Conservation (phyloP, 2,888 invertebrate species). For the Gerris lacustris region DNA sequence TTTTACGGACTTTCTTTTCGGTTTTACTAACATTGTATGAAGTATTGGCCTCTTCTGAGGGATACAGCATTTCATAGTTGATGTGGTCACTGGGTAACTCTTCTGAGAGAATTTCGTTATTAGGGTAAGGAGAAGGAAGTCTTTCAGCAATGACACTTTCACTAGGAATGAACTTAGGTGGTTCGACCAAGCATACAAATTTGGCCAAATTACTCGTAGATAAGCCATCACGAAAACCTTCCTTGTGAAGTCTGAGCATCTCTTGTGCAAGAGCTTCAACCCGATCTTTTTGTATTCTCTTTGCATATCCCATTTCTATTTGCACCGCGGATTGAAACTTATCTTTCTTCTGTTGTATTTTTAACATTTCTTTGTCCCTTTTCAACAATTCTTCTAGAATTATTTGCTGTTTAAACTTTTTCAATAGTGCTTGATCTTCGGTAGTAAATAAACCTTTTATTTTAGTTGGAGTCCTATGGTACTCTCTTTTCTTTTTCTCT, state of each 20-base stretch:
- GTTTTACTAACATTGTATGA: not conserved
- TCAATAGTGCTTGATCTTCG: not conserved
- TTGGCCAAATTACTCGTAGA: not conserved
- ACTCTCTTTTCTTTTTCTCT: not conserved
- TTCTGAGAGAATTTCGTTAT: not conserved
- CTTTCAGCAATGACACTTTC: conserved; percentile 4
- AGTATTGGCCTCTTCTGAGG: not conserved
- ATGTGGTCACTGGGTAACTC: not conserved
- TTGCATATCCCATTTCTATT: not conserved
- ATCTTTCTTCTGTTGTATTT: not conserved
- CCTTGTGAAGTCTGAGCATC: not conserved
- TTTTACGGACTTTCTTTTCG: not conserved
- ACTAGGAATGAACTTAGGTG: not conserved
- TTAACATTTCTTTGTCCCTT: conserved; percentile 8
- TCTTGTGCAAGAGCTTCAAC: not conserved
- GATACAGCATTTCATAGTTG: conserved; percentile 1
- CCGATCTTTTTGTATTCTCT: not conserved
- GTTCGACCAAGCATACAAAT: not conserved
- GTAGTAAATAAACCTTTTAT: not conserved
- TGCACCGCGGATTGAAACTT: not conserved
- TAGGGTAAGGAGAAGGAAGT: not conserved
- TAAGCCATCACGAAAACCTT: not conserved
- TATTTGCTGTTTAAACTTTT: conserved; percentile 5
- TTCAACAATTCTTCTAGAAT: conserved; percentile 7
- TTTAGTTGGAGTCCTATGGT: not conserved